Evolutionary conservation across 2,797 vertebrate genomes (phyloP).

Genomic region (Anguilla anguilla): DNA sequence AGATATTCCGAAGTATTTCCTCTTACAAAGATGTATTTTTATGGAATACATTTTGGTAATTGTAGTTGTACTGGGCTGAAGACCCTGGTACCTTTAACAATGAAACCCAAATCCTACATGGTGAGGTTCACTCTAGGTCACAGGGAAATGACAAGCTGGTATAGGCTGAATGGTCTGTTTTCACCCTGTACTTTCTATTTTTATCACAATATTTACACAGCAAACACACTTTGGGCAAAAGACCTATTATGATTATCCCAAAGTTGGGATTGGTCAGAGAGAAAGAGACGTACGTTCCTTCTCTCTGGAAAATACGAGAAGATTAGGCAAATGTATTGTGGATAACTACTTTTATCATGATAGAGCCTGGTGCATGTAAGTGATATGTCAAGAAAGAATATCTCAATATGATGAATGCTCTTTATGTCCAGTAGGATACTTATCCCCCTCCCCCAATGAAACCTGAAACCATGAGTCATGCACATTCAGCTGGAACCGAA

Average conservation of each 20-base stretch:
- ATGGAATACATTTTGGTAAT: background rate
- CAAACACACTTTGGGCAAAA: background rate
- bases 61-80: background rate
- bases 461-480: background rate
- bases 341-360: background rate
- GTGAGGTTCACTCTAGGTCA: background rate
- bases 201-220: constrained; percentile 3
- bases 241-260: background rate
- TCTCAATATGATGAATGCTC: background rate
- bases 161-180: background rate
- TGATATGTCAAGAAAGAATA: background rate
- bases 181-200: background rate
- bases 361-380: background rate
- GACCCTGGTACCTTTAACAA: background rate
- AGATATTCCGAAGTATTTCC: background rate
- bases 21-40: background rate
- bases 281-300: background rate
- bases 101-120: background rate
- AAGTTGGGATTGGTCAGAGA: background rate
- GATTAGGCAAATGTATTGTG: background rate
- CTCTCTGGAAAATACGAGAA: background rate
- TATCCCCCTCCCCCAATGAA: background rate
- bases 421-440: background rate
- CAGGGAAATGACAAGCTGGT: background rate
- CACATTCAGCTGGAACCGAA: background rate